phyloP scores from a whole-genome alignment of 2,113 vertebrate species.

The Cheirogaleus medius region DNA sequence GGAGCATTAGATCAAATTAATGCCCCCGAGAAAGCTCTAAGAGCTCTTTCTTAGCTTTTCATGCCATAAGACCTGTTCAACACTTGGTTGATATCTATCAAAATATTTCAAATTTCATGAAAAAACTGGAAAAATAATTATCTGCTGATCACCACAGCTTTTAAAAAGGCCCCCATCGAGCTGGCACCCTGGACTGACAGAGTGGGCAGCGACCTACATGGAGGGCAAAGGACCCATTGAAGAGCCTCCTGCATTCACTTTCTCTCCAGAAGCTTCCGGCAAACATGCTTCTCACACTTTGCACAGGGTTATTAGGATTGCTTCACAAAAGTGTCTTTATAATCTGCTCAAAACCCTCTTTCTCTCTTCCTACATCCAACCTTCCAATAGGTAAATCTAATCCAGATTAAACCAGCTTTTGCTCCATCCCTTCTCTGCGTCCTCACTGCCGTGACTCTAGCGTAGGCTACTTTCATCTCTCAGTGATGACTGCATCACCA shows the following conservation, averaged over 20 bases:
- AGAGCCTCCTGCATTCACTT: background rate
- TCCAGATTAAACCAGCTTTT: background rate
- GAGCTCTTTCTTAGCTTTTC: conserved; percentile 5
- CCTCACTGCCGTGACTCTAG: background rate
- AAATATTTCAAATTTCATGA: background rate
- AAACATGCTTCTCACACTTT: background rate
- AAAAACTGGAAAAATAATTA: conserved; percentile 1
- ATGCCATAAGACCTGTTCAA: background rate
- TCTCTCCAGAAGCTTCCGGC: background rate
- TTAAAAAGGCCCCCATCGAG: background rate
- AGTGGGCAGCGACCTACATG: no score
- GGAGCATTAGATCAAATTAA: background rate
- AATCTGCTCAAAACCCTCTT: background rate
- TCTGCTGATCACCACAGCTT: background rate
- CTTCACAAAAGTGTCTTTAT: background rate
- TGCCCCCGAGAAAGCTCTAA: background rate
- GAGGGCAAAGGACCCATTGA: background rate
- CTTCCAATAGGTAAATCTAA: background rate
- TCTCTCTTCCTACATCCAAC: background rate
- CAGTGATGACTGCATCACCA: background rate
- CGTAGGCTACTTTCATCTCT: background rate
- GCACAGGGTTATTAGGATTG: background rate
- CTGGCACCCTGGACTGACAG: no score
- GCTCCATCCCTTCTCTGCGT: background rate
- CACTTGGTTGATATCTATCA: background rate